These are phyloP conservation scores for Papilio elwesi DNA, from an alignment of 2,888 invertebrate genomes.

Conservation along the genomic window DNA sequence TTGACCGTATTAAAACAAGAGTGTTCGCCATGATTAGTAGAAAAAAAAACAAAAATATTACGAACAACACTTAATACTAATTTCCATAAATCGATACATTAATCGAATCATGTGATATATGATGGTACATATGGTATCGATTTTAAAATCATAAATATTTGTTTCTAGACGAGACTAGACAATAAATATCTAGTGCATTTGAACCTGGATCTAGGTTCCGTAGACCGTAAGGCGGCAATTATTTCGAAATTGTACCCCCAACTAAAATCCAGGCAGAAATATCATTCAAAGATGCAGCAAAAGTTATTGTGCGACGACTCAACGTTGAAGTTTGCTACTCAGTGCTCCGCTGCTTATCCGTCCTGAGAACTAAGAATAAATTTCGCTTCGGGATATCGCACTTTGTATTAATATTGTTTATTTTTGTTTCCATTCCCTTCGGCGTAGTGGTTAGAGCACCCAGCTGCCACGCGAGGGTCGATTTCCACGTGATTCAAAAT, in stretches of 20 bases:
- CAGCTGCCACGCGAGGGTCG: not conserved
- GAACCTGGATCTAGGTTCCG: not conserved
- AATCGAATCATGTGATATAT: too few relatives aligned
- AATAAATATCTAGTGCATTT: not conserved
- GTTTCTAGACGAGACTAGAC: too few relatives aligned
- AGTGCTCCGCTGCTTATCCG: conserved; percentile 55
- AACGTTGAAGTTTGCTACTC: conserved; percentile 60
- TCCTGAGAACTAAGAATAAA: conserved; percentile 51
- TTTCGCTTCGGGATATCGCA: conserved; percentile 47
- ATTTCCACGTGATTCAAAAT: not conserved
- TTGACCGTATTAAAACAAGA: too few relatives aligned
- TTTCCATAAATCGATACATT: too few relatives aligned
- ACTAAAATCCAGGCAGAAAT: conserved; percentile 47
- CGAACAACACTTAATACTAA: too few relatives aligned
- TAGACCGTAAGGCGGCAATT: not conserved
- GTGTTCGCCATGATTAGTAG: too few relatives aligned
- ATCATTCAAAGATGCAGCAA: conserved; percentile 51
- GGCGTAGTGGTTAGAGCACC: not conserved
- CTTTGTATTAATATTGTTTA: conserved; percentile 39
- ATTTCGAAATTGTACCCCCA: conserved; percentile 8
- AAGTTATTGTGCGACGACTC: conserved; percentile 66
- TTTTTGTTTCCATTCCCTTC: not conserved
- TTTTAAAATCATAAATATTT: too few relatives aligned
- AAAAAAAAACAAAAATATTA: too few relatives aligned
- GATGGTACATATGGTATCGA: too few relatives aligned